Evolutionary conservation across 2,113 vertebrate genomes (phyloP), one percentile per base, ranked within the genome.

Genomic region (Antechinus flavipes): DNA sequence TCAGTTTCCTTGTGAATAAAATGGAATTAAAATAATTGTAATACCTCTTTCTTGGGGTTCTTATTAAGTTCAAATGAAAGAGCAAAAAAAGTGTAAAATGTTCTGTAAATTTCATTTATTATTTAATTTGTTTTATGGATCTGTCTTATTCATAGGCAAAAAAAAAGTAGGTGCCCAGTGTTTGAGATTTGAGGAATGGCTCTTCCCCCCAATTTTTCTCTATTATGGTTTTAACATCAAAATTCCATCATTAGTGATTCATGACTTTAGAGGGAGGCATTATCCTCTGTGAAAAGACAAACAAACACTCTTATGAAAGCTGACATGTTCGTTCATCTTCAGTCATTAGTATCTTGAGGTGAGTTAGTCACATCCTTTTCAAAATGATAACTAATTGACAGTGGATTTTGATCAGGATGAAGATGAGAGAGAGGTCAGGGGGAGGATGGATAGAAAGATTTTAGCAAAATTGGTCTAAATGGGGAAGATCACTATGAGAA

Each of bases 351-450:
- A 91, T 46, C 46, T 93, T 91, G 53, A 84, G 2, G 19, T 94
- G 76, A 94, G 47, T 94, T 93, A 52, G 91, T 89, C 47, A 92
- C 61, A 90, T 89, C 42, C 61, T 27, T 93, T 92, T 76, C 35
- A 89, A 93, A 24, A 92, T 68, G 35, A n/a, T 91, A 93, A 47
- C 54, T n/a, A 92, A 35, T 11, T 27, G 52, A 92, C n/a, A 90
- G 22, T 47, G 58, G 26, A 26, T 52, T 92, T 92, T 90, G 47
- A 92, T 23, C 22, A 7, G 16, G 68, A 42, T n/a, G 68, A 42
- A 10, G 68, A 6, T 35, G 42, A 84, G n/a, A n/a, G 16, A 84
- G 68, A 84, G n/a, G 68, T n/a, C 2, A 1, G 54, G 42, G 30
- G 19, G 46, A 94, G 6, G 9, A 54, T 46, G 5, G 68, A 89